Conservation (phyloP, 1,140 invertebrate genomes). For the Bombus confusus region DNA sequence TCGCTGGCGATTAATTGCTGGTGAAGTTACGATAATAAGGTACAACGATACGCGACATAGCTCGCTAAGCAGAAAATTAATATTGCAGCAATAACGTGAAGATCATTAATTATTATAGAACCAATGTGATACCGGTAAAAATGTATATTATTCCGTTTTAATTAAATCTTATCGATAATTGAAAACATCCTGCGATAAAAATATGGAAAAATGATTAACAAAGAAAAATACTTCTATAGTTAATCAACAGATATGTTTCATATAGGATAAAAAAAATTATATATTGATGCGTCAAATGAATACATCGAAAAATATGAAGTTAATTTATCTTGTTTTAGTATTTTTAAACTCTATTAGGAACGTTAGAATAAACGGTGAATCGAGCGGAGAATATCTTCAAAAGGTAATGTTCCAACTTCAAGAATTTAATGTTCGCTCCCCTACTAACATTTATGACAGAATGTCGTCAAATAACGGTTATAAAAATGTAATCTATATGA, state of each 20-base stretch:
- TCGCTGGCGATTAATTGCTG: neutral
- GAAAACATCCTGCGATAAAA: neutral
- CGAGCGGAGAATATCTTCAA: conserved; percentile 71
- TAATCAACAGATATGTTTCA: neutral
- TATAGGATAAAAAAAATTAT: neutral
- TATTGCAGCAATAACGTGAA: neutral
- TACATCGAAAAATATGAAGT: conserved; percentile 6
- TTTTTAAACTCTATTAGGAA: conserved; percentile 28
- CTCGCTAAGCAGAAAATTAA: neutral
- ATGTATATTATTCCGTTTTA: neutral
- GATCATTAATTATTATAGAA: neutral
- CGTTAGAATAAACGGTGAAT: conserved; percentile 46
- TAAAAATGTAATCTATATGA: neutral
- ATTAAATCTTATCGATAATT: too few relatives aligned
- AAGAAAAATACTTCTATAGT: neutral
- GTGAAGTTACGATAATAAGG: neutral
- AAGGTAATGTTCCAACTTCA: conserved; percentile 71
- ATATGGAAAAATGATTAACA: neutral
- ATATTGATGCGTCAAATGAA: conserved; percentile 19
- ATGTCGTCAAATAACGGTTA: conserved; percentile 20
- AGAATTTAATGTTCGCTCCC: conserved; percentile 60
- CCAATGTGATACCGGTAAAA: neutral
- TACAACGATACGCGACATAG: neutral
- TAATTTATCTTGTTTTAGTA: conserved; percentile 28
- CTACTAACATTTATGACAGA: conserved; percentile 17